Base-by-base conservation (phyloP, 1,140 invertebrate genomes). In the Diorhabda elongata region DNA sequence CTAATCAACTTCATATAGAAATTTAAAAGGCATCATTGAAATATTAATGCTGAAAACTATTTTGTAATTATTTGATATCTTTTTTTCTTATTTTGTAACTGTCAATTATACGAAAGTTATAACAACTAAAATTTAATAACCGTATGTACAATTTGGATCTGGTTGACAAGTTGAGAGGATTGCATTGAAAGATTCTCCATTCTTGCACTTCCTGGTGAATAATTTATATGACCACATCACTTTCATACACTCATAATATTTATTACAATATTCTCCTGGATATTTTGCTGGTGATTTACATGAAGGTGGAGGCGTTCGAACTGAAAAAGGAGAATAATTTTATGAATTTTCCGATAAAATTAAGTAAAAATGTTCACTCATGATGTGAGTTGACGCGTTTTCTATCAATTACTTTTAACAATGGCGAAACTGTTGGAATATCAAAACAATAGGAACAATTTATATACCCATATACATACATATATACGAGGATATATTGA, bases 191-290 rank as follows among this genome's bases (percentile, higher is more conserved):
- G 42, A 26, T 41, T 67, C 57, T 44, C 57, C 44, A 41, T n/a
- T 7, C 6, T 26, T 43, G 44, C 65, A 67, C 43, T 41, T 67
- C n/a, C 7, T 42, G 42, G 45, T 11, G 43, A 45, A 60, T 11
- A 59, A 42, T 67, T 44, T 59, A n/a, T 44, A 44, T 56, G 26
- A 45, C 65, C 65, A 67, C 65, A 67, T 67, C 26, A 67, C 43
- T 47, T 60, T 59, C 44, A 67, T 7, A n/a, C 65, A 67, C 26
- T 67, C 65, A 26, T 44, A 67, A 42, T 67, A 67, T 42, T 59
- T 43, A 42, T 67, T 58, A 60, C 65, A 67, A 6, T 60, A 44
- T 3, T 59, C 5, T 4, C 52, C 11, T 5, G 57, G 65, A 47
- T 60, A 67, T 52, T 60, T 67, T 7, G 52, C 58, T 42, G 58